Base-by-base conservation (phyloP, 1,140 invertebrate species). In the Agrypnia vestita region DNA sequence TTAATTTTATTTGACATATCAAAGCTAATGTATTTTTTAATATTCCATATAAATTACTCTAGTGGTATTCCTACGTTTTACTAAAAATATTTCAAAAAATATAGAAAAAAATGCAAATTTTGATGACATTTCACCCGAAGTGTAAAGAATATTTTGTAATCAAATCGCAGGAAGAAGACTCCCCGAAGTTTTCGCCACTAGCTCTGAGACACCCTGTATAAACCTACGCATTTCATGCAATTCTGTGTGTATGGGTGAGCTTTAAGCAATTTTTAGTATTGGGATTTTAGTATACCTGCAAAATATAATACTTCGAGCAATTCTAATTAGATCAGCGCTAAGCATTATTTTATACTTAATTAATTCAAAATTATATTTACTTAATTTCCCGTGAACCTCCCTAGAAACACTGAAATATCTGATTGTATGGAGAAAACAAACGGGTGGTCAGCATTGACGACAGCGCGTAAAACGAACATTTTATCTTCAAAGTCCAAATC, bases 311-410 rank as follows among this genome's bases (percentile, higher is more conserved):
- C 6, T 17, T 10, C 51, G 17, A 10, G n/a, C 53, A 55, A n/a
- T 17, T 15, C n/a, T 7, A 17, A n/a, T 19, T 19, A 21, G 21
- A 17, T 8, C 15, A 7, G 17, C 11, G 55, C 12, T 59, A 59
- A 59, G 0, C n/a, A 55, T 17, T 15, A 55, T 0, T 0, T 7
- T 15, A 15, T 1, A 15, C n/a, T 15, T 15, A 55, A 11, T 9
- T 17, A 59, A 59, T 59, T 11, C 21, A 59, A 59, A 19, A 59
- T 19, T 19, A 59, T 17, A 21, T 59, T 17, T 59, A 59, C 55
- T 59, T 12, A 59, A 59, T 59, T 59, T 21, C 53, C 53, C 1
- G 53, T 3, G 15, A 56, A 56, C 53, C 4, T 56, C 53, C 53
- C 17, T 21, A 1, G 4, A 7, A 59, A 59, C 17, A 19, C 12